Conservation (phyloP, 1,140 invertebrate species). For the Drosophila subpulchrella region DNA sequence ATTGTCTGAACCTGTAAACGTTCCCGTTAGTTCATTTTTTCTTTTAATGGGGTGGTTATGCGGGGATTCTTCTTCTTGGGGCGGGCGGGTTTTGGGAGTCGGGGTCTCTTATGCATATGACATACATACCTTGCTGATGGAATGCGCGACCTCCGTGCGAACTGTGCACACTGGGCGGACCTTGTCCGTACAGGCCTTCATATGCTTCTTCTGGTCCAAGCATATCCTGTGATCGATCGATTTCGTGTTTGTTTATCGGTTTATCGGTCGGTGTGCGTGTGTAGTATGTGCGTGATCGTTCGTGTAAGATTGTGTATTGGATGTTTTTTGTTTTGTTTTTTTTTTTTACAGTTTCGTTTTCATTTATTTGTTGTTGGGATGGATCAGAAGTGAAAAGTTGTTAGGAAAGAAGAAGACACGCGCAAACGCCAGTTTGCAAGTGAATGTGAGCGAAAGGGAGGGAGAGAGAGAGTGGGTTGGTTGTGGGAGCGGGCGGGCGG, state of each 20-base stretch:
- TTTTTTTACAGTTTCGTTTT: conserved; percentile 44
- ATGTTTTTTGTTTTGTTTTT: conserved; percentile 16
- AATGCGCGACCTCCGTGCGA: conserved; percentile 90
- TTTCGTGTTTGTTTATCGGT: conserved; percentile 43
- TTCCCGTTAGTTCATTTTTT: conserved; percentile 10
- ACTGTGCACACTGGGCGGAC: conserved; percentile 92
- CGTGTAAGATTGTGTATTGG: conserved; percentile 25
- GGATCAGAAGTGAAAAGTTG: conserved; percentile 82
- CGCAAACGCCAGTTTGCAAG: conserved; percentile 51
- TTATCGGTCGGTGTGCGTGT: conserved; percentile 39
- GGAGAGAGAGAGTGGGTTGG: conserved; percentile 10
- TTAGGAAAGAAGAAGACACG: conserved; percentile 76
- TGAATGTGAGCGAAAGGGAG: conserved; percentile 20
- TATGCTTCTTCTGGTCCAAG: conserved; percentile 96
- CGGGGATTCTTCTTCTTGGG: conserved; percentile 18
- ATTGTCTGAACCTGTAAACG: conserved; percentile 14
- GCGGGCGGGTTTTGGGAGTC: neutral
- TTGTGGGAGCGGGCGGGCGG: neutral
- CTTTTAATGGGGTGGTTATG: conserved; percentile 25
- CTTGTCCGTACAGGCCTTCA: conserved; percentile 95
- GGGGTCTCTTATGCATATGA: conserved; percentile 44
- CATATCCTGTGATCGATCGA: conserved; percentile 89
- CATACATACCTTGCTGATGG: conserved; percentile 90
- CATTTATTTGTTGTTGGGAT: conserved; percentile 53
- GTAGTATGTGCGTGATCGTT: conserved; percentile 26